Percentiles rank a stretch among this genome's conserved stretches.
phyloP scores from a whole-genome alignment of 2,888 invertebrate species.

The Ashinkailepas kermadecensis region DNA sequence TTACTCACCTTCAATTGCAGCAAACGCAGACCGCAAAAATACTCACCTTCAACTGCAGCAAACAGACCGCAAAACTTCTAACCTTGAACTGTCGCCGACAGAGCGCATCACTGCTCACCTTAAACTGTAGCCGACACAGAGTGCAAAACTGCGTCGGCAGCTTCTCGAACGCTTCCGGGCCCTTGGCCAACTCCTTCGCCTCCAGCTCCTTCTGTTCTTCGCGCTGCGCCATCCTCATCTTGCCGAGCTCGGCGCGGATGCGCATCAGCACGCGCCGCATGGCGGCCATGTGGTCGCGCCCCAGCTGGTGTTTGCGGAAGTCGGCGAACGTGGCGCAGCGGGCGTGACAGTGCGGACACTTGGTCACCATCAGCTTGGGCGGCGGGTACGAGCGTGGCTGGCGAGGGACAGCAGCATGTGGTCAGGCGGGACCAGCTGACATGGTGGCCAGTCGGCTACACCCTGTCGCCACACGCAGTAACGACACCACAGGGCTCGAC shows the following conservation, averaged over 20 bases:
- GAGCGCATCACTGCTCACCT: neutral
- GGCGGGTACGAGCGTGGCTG: neutral
- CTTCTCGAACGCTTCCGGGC: neutral
- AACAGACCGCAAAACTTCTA: too few relatives aligned
- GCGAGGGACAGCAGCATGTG: neutral
- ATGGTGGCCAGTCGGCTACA: too few relatives aligned
- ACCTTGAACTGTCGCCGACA: neutral
- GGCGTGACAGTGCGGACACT: constrained; percentile 18
- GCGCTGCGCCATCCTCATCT: constrained; percentile 19
- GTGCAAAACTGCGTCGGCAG: constrained; percentile 2
- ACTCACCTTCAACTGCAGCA: too few relatives aligned
- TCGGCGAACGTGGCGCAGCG: constrained; percentile 22
- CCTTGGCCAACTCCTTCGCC: neutral
- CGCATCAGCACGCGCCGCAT: constrained; percentile 15
- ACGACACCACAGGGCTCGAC: too few relatives aligned
- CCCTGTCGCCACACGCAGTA: too few relatives aligned
- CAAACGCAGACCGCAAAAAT: too few relatives aligned
- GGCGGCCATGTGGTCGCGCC: constrained; percentile 11
- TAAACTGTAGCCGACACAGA: constrained; percentile 2
- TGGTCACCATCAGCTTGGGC: neutral
- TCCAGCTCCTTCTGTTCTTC: constrained; percentile 18
- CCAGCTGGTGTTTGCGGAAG: constrained; percentile 14
- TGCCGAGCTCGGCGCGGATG: neutral
- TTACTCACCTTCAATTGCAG: too few relatives aligned
- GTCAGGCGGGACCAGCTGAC: too few relatives aligned